Conservation (phyloP, 2,113 vertebrate genomes). For the Choloepus hoffmanni region DNA sequence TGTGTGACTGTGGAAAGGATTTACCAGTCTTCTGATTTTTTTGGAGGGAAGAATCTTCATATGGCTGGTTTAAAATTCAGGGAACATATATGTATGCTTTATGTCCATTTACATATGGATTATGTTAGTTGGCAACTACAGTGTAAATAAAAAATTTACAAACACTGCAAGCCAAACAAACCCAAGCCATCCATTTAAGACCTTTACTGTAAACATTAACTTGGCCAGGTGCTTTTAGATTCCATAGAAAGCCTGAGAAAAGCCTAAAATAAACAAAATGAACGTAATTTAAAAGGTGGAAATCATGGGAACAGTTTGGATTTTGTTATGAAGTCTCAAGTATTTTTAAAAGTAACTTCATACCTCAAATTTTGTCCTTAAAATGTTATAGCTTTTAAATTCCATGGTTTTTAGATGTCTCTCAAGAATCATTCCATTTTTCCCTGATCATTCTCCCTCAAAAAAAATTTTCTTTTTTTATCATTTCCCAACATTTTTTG, state of each 20-base stretch:
- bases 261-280: background rate
- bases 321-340: slow-evolving; percentile 40
- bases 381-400: slow-evolving; percentile 19
- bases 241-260: slow-evolving; percentile 29
- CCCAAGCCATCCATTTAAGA: background rate
- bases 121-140: slow-evolving; percentile 1
- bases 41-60: background rate
- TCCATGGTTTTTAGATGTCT: background rate
- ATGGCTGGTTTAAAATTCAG: background rate
- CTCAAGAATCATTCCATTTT: slow-evolving; percentile 52
- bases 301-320: slow-evolving; percentile 5
- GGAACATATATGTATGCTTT: background rate
- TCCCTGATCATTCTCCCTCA: background rate
- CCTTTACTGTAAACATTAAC: background rate
- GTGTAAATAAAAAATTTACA: background rate
- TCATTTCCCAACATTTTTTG: slow-evolving; percentile 20
- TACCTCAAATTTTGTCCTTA: background rate
- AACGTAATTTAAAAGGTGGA: slow-evolving; percentile 1
- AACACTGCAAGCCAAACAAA: background rate
- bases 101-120: background rate
- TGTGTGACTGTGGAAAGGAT: background rate
- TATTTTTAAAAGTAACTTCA: background rate
- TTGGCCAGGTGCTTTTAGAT: background rate
- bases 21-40: slow-evolving; percentile 27
- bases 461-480: background rate